These are phyloP conservation scores for Athene noctua DNA, from an alignment of 2,113 vertebrate species.

Conservation along the genomic window DNA sequence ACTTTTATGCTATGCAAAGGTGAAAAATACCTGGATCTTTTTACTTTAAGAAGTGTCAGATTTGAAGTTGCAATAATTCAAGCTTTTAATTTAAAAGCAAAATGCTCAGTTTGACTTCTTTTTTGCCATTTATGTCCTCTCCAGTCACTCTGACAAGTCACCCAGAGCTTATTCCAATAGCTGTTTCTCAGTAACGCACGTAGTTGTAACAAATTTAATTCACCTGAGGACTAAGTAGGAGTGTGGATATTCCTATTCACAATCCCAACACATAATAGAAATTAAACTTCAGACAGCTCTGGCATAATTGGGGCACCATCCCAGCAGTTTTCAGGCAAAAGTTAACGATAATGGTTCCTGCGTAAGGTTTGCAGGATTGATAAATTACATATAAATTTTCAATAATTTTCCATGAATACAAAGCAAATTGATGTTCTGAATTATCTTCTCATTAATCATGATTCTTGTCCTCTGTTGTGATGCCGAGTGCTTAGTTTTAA, in stretches of 20 bases:
- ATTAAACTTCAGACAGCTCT: neutral
- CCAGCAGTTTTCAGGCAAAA: neutral
- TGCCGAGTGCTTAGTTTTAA: neutral
- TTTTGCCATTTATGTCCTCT: neutral
- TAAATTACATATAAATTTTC: neutral
- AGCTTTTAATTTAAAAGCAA: neutral
- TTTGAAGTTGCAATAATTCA: neutral
- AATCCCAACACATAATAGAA: neutral
- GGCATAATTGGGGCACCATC: neutral
- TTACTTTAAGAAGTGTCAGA: neutral
- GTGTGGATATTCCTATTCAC: neutral
- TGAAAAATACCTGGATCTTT: neutral
- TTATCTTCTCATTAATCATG: neutral
- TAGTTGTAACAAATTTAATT: neutral
- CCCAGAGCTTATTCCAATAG: neutral
- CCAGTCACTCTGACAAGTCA: neutral
- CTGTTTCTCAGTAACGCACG: neutral
- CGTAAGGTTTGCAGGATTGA: neutral
- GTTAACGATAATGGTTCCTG: neutral
- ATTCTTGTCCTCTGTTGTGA: neutral
- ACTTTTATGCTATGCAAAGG: neutral
- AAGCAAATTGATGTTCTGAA: neutral
- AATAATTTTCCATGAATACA: neutral
- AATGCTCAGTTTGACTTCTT: neutral
- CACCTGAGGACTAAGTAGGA: neutral